phyloP scores from a whole-genome alignment of 2,888 invertebrate species.

The Polyommatus icarus region DNA sequence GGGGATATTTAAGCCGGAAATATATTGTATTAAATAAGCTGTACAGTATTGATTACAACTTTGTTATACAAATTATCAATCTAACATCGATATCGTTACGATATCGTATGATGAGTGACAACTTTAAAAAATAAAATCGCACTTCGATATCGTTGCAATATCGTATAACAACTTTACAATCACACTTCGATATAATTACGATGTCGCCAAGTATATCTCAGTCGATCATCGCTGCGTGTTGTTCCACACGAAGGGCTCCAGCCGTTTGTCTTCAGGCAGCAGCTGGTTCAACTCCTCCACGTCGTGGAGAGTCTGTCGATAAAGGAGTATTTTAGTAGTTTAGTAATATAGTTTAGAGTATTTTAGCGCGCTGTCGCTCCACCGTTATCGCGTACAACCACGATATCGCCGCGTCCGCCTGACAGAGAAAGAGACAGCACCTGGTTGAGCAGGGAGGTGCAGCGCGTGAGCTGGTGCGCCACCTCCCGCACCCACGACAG shows the following conservation, averaged over 20 bases:
- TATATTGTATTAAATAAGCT: too few species aligned
- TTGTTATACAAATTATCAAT: background rate
- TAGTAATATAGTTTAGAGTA: too few species aligned
- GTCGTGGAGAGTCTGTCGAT: conserved; percentile 87
- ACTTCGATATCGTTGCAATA: background rate
- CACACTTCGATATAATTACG: background rate
- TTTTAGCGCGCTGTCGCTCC: conserved; percentile 88
- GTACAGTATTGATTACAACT: too few species aligned
- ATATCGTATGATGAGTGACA: too few species aligned
- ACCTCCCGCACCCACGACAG: conserved; percentile 91
- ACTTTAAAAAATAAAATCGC: too few species aligned
- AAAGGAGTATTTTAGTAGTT: background rate
- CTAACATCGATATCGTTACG: background rate
- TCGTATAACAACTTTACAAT: background rate
- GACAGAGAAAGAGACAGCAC: conserved; percentile 41
- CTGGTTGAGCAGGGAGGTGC: conserved; percentile 75
- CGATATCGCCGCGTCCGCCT: conserved; percentile 85
- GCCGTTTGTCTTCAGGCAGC: conserved; percentile 88
- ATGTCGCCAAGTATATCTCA: background rate
- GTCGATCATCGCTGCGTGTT: conserved; percentile 70
- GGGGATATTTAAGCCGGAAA: background rate
- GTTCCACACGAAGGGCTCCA: conserved; percentile 96
- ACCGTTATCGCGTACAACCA: conserved; percentile 85
- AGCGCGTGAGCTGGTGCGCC: conserved; percentile 89
- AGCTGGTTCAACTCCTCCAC: conserved; percentile 91